A percentile compares a stretch with the other conserved stretches of the same genome.
phyloP scores from a whole-genome alignment of 2,888 invertebrate genomes.

The Helobdella robusta region DNA sequence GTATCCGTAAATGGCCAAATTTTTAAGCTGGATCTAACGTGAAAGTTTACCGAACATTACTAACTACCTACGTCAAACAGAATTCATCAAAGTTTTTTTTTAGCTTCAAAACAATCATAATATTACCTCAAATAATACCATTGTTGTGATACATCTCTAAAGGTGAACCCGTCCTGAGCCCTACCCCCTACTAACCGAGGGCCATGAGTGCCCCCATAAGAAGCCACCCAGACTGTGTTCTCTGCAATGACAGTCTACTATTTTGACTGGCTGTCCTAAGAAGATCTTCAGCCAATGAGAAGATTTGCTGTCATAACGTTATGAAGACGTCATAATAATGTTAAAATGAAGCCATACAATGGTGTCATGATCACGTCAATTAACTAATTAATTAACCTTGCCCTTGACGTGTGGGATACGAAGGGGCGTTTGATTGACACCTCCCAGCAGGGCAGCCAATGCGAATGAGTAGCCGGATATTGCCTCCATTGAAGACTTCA shows the following conservation, averaged over 20 bases:
- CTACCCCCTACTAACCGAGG: conserved; percentile 57
- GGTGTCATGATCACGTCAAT: neutral
- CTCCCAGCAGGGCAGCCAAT: conserved; percentile 75
- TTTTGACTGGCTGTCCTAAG: conserved; percentile 91
- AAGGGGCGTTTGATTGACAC: conserved; percentile 63
- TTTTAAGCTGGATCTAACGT: too few relatives aligned
- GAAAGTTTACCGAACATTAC: too few relatives aligned
- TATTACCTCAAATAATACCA: too few relatives aligned
- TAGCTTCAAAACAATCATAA: too few relatives aligned
- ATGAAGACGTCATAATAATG: neutral
- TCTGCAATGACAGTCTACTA: conserved; percentile 80
- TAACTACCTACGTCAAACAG: too few relatives aligned
- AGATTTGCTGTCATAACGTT: conserved; percentile 59
- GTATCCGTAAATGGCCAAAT: too few relatives aligned
- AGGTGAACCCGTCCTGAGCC: too few relatives aligned
- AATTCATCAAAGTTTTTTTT: too few relatives aligned
- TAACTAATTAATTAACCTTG: conserved; percentile 61
- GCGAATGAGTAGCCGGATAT: conserved; percentile 76
- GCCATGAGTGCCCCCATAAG: conserved; percentile 93
- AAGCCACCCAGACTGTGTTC: conserved; percentile 95
- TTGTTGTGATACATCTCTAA: too few relatives aligned
- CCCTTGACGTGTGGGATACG: conserved; percentile 91
- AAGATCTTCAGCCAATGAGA: conserved; percentile 91
- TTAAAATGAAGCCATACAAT: neutral
- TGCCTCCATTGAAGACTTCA: conserved; percentile 69